Percentiles rank a stretch among this genome's conserved stretches.
These are phyloP conservation scores for Trichogramma dendrolimi DNA, from an alignment of 2,888 invertebrate genomes.

Conservation along the genomic window DNA sequence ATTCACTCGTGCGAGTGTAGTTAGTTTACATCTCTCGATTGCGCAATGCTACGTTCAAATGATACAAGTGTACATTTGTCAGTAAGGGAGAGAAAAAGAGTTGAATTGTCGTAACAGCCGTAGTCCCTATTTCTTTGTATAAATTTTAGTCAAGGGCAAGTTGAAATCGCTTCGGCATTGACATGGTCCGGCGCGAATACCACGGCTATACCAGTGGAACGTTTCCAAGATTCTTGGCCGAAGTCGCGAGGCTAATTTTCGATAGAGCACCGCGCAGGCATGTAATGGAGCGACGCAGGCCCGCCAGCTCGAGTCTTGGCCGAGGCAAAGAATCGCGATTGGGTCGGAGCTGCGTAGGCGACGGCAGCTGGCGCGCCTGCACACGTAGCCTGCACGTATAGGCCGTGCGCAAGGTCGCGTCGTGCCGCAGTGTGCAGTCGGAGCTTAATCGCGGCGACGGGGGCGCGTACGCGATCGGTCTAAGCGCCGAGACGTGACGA, in stretches of 20 bases:
- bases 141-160: slow-evolving; percentile 1
- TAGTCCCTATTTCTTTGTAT: slow-evolving; percentile 17
- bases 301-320: too few species aligned
- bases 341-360: not conserved
- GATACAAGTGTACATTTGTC: too few species aligned
- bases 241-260: too few species aligned
- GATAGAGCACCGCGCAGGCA: too few species aligned
- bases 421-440: too few species aligned
- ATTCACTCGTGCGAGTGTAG: not conserved
- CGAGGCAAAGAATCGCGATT: slow-evolving; percentile 12
- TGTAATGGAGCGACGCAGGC: too few species aligned
- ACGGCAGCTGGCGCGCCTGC: not conserved
- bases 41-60: not conserved
- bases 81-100: too few species aligned
- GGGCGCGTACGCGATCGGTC: slow-evolving; percentile 1
- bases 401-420: too few species aligned
- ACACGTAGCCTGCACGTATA: not conserved
- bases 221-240: too few species aligned
- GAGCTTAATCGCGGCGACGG: not conserved
- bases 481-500: slow-evolving; percentile 15
- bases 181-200: too few species aligned
- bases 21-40: not conserved
- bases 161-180: too few species aligned
- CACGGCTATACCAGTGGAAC: too few species aligned
- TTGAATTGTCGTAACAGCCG: not conserved